phyloP scores from a whole-genome alignment of 2,888 invertebrate species.

The Beris chalybata region DNA sequence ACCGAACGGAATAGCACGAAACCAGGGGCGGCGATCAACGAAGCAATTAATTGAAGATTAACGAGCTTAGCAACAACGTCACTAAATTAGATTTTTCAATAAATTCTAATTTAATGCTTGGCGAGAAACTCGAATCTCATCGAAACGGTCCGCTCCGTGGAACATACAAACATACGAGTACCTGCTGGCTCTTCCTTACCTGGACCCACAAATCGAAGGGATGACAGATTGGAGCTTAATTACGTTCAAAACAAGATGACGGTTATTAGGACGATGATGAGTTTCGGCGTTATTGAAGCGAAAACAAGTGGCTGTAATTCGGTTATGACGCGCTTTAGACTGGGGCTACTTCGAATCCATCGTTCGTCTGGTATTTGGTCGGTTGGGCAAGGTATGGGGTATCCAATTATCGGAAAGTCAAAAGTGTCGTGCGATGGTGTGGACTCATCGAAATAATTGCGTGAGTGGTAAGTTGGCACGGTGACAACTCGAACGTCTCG shows the following conservation, averaged over 20 bases:
- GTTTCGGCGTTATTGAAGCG: too few species aligned
- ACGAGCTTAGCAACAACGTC: slow-evolving; percentile 3
- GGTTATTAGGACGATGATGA: neutral
- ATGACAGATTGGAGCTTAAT: neutral
- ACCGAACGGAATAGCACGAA: neutral
- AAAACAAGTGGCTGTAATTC: too few species aligned
- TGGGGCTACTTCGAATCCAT: too few species aligned
- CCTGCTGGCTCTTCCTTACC: neutral
- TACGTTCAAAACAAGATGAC: slow-evolving; percentile 1
- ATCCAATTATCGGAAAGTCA: too few species aligned
- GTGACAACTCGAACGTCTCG: too few species aligned
- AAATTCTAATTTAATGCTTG: slow-evolving; percentile 10
- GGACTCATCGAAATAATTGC: too few species aligned
- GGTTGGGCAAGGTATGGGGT: too few species aligned
- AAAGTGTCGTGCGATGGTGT: too few species aligned
- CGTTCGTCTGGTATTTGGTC: too few species aligned
- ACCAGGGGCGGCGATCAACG: neutral
- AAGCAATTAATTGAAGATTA: slow-evolving; percentile 12
- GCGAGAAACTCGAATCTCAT: neutral
- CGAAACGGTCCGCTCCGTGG: neutral
- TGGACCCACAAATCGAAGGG: neutral
- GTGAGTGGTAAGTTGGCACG: too few species aligned
- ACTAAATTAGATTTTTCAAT: slow-evolving; percentile 7
- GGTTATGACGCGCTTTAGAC: too few species aligned
- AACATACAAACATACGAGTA: neutral